Conservation (phyloP, 2,797 vertebrate species). For the Pithecia hirsuta region DNA sequence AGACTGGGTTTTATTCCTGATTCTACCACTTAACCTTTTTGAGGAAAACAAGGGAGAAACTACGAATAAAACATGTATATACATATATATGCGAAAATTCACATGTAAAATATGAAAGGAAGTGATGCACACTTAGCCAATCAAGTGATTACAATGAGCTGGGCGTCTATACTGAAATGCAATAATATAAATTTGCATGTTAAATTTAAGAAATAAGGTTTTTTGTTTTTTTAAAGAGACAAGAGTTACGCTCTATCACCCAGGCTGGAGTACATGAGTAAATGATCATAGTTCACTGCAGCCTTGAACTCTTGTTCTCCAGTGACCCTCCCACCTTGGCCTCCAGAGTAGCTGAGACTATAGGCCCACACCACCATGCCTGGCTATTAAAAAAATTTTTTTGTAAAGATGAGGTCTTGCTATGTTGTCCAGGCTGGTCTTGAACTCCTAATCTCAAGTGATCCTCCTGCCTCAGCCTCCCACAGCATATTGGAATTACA, state of each 20-base stretch:
- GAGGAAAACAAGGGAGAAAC: background rate
- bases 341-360: background rate
- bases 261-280: background rate
- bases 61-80: background rate
- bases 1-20: background rate
- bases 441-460: background rate
- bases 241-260: background rate
- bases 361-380: background rate
- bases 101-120: background rate
- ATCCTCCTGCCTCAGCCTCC: background rate
- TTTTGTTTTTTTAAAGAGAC: background rate
- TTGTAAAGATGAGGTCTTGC: background rate
- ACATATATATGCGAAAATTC: background rate
- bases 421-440: background rate
- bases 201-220: background rate
- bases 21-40: conserved; percentile 11
- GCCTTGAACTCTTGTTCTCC: background rate
- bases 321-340: background rate
- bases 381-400: background rate
- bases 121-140: background rate
- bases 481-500: background rate
- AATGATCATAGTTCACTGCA: background rate
- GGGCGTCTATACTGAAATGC: background rate
- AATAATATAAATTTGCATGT: background rate
- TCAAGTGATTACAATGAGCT: background rate